Conservation (phyloP, 2,888 invertebrate species). For the Hypomecis punctinalis region DNA sequence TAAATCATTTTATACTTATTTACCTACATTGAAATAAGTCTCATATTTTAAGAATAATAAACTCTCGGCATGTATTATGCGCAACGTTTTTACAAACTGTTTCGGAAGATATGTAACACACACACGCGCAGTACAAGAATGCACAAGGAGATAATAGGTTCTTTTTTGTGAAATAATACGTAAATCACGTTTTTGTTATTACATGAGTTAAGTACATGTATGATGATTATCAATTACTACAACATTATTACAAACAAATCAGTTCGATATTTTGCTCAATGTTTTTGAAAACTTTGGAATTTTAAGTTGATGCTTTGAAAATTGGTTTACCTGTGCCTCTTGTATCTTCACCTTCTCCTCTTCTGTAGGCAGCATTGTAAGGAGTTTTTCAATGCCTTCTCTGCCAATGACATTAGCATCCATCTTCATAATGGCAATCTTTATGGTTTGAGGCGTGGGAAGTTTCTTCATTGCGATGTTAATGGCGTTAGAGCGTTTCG, state of each 20-base stretch:
- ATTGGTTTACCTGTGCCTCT: conserved; percentile 90
- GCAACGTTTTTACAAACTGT: neutral
- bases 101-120: too few species aligned
- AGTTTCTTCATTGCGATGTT: conserved; percentile 99
- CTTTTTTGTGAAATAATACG: neutral
- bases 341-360: conserved; percentile 98
- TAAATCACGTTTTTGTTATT: neutral
- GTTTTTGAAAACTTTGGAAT: too few species aligned
- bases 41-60: neutral
- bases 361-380: conserved; percentile 98
- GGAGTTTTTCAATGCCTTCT: conserved; percentile 98
- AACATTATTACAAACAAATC: too few species aligned
- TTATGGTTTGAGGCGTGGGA: conserved; percentile 98
- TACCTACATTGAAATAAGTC: neutral
- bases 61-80: neutral
- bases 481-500: conserved; percentile 99
- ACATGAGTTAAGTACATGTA: too few species aligned
- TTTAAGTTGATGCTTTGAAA: neutral
- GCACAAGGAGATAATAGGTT: too few species aligned
- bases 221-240: too few species aligned
- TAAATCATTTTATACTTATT: neutral
- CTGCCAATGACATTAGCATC: conserved; percentile 98
- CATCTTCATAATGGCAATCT: conserved; percentile 99
- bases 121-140: too few species aligned
- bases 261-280: too few species aligned